Conservation (phyloP, 2,797 vertebrate genomes). For the Avahi laniger region DNA sequence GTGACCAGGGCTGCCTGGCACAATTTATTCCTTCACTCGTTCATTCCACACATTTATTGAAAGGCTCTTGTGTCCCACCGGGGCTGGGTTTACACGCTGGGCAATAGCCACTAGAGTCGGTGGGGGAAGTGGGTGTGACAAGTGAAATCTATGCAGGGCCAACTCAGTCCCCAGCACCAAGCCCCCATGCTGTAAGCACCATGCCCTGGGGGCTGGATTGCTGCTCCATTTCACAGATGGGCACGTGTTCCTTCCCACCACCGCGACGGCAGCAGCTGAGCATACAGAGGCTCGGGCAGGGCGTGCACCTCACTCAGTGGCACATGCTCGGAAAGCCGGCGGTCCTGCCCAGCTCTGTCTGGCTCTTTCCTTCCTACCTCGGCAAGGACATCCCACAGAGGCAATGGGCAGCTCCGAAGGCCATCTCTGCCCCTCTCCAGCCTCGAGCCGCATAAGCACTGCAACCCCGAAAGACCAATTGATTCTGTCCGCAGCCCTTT, state of each 20-base stretch:
- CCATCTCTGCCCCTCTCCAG: not conserved
- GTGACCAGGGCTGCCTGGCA: not conserved
- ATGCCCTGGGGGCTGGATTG: rapidly evolving
- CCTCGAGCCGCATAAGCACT: not conserved
- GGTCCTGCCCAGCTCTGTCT: rapidly evolving
- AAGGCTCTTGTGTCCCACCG: not conserved
- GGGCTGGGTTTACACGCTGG: not conserved
- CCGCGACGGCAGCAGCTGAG: too few relatives aligned
- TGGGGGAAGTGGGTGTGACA: too few relatives aligned
- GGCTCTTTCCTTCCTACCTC: not conserved
- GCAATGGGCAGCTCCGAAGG: not conserved
- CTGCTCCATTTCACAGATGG: not conserved
- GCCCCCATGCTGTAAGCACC: not conserved
- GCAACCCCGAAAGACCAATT: not conserved
- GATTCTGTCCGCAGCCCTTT: not conserved
- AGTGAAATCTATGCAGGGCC: rapidly evolving
- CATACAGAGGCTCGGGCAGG: not conserved
- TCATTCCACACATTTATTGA: too few relatives aligned
- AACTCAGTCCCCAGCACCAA: not conserved
- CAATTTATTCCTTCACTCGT: not conserved
- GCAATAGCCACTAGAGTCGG: too few relatives aligned
- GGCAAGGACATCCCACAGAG: rapidly evolving
- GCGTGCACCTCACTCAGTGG: rapidly evolving
- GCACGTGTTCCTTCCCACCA: not conserved
- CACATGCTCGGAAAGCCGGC: rapidly evolving